These are phyloP conservation scores for Scaptomyza montana DNA, from an alignment of 1,140 invertebrate species.

Conservation along the genomic window DNA sequence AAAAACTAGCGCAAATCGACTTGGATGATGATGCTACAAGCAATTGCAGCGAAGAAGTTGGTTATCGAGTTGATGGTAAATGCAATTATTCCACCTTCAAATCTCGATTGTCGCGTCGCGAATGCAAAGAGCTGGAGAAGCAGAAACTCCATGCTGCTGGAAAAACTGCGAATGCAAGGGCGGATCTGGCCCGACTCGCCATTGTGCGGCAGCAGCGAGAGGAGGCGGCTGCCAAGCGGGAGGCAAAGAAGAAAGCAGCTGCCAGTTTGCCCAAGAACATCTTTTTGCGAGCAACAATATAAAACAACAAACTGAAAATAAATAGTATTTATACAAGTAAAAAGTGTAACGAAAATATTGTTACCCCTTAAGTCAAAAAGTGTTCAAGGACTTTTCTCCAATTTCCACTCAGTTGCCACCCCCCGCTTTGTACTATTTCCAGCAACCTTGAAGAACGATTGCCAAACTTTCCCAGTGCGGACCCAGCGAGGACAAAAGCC, in stretches of 20 bases:
- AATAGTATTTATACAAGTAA: too few species aligned
- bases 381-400: too few species aligned
- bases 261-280: conserved; percentile 43
- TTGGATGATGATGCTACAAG: conserved; percentile 39
- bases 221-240: conserved; percentile 95
- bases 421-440: too few species aligned
- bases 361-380: too few species aligned
- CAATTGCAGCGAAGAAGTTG: conserved; percentile 85
- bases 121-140: conserved; percentile 96
- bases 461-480: conserved; percentile 38
- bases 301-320: neutral
- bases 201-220: conserved; percentile 97
- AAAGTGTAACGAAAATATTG: too few species aligned
- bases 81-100: conserved; percentile 80
- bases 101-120: conserved; percentile 89
- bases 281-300: neutral
- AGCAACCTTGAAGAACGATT: conserved; percentile 47
- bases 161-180: conserved; percentile 96
- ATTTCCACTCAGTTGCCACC: too few species aligned
- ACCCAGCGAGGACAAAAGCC: conserved; percentile 7
- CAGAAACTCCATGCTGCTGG: conserved; percentile 96
- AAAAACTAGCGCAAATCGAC: conserved; percentile 87
- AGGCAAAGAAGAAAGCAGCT: conserved; percentile 90
- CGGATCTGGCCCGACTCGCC: conserved; percentile 95
- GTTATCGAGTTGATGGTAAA: neutral